Evolutionary conservation across 2,888 invertebrate species (phyloP).

Genomic region (Bombyx huttoni): DNA sequence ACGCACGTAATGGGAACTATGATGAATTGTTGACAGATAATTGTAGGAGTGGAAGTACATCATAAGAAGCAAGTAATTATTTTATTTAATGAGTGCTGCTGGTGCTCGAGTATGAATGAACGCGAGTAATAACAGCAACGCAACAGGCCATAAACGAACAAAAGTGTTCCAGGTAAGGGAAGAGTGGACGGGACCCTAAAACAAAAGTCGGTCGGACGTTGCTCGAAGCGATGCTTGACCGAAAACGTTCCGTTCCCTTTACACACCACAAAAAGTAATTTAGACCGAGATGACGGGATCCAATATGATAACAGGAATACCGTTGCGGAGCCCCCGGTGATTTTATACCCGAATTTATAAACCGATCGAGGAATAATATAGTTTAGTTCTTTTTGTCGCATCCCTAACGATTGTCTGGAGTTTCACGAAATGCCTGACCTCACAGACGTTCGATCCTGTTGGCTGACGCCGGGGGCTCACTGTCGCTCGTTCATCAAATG

Average conservation of each 20-base stretch:
- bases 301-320: slow-evolving; percentile 67
- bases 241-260: slow-evolving; percentile 42
- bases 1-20: neutral
- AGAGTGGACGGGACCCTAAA: slow-evolving; percentile 40
- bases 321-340: slow-evolving; percentile 60
- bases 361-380: slow-evolving; percentile 21
- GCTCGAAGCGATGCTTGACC: slow-evolving; percentile 49
- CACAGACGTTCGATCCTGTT: slow-evolving; percentile 14
- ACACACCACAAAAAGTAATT: slow-evolving; percentile 58
- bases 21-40: neutral
- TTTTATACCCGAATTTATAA: slow-evolving; percentile 24
- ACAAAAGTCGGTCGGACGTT: slow-evolving; percentile 45
- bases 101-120: slow-evolving; percentile 16
- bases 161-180: slow-evolving; percentile 53
- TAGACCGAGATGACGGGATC: slow-evolving; percentile 48
- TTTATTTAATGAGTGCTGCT: slow-evolving; percentile 10
- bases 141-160: slow-evolving; percentile 8
- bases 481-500: slow-evolving; percentile 51
- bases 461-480: slow-evolving; percentile 21
- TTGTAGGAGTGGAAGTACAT: neutral
- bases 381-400: slow-evolving; percentile 29
- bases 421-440: slow-evolving; percentile 23
- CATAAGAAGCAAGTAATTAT: slow-evolving; percentile 8
- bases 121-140: slow-evolving; percentile 19
- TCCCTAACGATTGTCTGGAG: slow-evolving; percentile 18